Percentiles rank a stretch among this genome's conserved stretches.
Evolutionary conservation across 2,797 vertebrate genomes (phyloP).

Genomic region (Gallirallus australis): DNA sequence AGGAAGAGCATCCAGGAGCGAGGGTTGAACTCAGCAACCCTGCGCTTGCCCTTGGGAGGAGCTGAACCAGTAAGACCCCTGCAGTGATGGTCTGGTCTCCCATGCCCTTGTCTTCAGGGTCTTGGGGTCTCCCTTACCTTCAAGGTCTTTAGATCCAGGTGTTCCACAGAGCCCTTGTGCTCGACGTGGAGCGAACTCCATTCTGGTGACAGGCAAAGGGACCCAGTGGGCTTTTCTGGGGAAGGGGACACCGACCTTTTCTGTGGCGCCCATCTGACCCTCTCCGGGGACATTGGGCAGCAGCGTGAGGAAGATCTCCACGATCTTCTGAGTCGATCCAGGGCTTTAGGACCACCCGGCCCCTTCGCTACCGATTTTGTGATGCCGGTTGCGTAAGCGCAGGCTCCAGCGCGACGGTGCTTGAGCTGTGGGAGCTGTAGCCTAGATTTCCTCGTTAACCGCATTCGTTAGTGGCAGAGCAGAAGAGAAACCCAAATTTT

Average conservation of each 20-base stretch:
- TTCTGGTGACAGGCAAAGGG: no score
- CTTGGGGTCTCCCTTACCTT: not conserved
- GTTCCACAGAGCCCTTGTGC: rapidly evolving
- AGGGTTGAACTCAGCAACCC: not conserved
- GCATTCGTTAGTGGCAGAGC: not conserved
- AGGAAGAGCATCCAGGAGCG: not conserved
- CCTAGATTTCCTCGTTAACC: not conserved
- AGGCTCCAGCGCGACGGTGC: not conserved
- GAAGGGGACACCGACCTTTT: no score
- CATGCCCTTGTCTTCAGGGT: not conserved
- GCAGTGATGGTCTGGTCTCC: rapidly evolving
- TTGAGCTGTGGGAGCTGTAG: not conserved
- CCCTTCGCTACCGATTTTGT: not conserved
- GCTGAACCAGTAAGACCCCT: not conserved
- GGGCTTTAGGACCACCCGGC: not conserved
- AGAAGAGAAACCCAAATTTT: not conserved
- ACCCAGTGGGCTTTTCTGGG: no score
- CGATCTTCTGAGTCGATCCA: rapidly evolving
- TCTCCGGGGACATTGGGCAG: not conserved
- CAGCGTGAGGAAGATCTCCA: rapidly evolving
- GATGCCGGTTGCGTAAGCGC: not conserved
- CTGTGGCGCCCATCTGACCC: rapidly evolving
- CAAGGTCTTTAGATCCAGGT: not conserved
- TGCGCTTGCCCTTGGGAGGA: rapidly evolving
- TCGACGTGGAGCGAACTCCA: rapidly evolving